Conservation (phyloP, 2,113 vertebrate genomes). For the Nothobranchius kuhntae region DNA sequence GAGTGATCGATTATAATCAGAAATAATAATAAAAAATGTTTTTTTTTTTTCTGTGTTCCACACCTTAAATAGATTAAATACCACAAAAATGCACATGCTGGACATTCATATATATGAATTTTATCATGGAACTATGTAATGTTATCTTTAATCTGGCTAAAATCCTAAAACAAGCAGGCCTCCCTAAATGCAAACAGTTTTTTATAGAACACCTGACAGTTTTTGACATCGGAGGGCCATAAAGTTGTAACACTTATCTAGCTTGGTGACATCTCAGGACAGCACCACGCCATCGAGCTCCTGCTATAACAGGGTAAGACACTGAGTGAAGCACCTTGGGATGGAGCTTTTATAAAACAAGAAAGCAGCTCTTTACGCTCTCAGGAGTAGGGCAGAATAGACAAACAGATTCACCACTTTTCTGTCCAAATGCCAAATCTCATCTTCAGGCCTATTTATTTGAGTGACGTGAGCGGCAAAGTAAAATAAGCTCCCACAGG, state of each 20-base stretch:
- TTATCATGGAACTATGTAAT: background rate
- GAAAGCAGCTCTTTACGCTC: conserved; percentile 30
- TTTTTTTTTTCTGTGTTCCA: too few relatives aligned
- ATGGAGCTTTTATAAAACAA: conserved; percentile 32
- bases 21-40: too few relatives aligned
- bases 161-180: background rate
- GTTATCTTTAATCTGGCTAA: background rate
- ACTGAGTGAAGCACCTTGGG: conserved; percentile 17
- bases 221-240: conserved; percentile 42
- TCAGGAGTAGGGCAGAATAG: conserved; percentile 12
- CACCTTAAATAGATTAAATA: too few relatives aligned
- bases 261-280: conserved; percentile 28
- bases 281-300: conserved; percentile 16
- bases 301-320: conserved; percentile 25
- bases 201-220: conserved; percentile 42
- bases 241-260: conserved; percentile 23
- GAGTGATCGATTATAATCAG: too few relatives aligned
- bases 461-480: conserved; percentile 45
- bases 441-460: conserved; percentile 57
- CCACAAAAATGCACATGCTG: too few relatives aligned
- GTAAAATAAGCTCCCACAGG: conserved; percentile 34
- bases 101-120: too few relatives aligned
- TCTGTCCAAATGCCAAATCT: conserved; percentile 54
- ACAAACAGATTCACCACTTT: conserved; percentile 39
- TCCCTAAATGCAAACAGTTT: conserved; percentile 36